A percentile compares a stretch with the other conserved stretches of the same genome.
Conservation (phyloP, 2,797 vertebrate genomes). For the Oophaga sylvatica region DNA sequence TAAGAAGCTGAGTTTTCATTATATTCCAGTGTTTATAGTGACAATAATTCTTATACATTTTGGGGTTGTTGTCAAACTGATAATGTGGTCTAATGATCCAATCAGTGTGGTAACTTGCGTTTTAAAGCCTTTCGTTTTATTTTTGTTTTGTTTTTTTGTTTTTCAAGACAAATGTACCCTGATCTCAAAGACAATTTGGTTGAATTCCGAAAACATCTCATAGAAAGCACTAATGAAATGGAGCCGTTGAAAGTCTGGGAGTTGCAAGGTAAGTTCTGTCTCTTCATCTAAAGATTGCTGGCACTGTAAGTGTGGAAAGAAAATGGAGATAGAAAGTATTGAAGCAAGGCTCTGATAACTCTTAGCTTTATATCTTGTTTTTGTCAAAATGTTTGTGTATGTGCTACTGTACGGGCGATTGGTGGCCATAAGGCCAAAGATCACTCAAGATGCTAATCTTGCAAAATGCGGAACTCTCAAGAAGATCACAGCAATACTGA, state of each 20-base stretch:
- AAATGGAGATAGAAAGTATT: no score
- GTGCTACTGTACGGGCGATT: no score
- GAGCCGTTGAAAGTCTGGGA: conserved; percentile 95
- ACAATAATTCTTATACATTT: neutral
- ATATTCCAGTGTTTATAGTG: neutral
- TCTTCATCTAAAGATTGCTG: neutral
- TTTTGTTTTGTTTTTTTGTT: neutral
- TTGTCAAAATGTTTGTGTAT: no score
- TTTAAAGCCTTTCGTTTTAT: neutral
- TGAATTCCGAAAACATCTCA: conserved; percentile 87
- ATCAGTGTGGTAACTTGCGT: neutral
- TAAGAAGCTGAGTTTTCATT: no score
- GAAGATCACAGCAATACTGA: no score
- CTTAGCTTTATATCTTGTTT: no score
- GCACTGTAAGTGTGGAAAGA: neutral
- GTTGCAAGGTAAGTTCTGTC: conserved; percentile 83
- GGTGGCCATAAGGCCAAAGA: no score
- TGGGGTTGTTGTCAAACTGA: conserved; percentile 49
- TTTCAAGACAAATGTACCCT: conserved; percentile 82
- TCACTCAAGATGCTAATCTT: no score
- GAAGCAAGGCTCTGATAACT: no score
- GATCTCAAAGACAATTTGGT: conserved; percentile 82
- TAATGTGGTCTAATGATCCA: neutral
- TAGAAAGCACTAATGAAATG: conserved; percentile 88
- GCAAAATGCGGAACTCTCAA: no score